A percentile compares a stretch with the other conserved stretches of the same genome.
Conservation (phyloP, 2,888 invertebrate species). For the Eudasyphora cyanicolor region DNA sequence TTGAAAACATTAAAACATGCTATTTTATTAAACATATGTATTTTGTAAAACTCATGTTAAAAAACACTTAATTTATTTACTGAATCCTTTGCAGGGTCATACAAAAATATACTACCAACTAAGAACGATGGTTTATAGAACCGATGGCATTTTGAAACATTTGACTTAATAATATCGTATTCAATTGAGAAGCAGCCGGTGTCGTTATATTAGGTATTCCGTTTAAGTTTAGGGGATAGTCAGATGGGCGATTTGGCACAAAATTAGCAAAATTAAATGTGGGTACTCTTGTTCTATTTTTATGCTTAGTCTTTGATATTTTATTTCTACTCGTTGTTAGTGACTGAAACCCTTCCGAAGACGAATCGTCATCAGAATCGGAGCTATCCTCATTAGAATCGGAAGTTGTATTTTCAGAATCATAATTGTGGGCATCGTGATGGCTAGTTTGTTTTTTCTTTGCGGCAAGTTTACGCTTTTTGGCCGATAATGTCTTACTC, state of each 20-base stretch:
- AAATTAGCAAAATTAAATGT: slow-evolving; percentile 12
- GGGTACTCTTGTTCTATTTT: slow-evolving; percentile 17
- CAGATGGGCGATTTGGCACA: slow-evolving; percentile 26
- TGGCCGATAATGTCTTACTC: slow-evolving; percentile 38
- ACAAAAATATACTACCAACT: no score
- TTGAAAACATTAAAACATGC: no score
- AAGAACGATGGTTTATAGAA: slow-evolving; percentile 20
- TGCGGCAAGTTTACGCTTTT: slow-evolving; percentile 49
- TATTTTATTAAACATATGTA: no score
- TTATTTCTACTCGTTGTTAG: slow-evolving; percentile 42
- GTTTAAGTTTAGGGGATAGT: slow-evolving; percentile 46
- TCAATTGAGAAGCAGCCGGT: slow-evolving; percentile 44
- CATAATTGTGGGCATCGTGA: slow-evolving; percentile 55
- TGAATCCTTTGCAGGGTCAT: no score
- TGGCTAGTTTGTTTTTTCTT: slow-evolving; percentile 58
- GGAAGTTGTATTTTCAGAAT: slow-evolving; percentile 54
- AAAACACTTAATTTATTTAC: no score
- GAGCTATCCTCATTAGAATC: slow-evolving; percentile 48
- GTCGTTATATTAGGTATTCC: slow-evolving; percentile 40
- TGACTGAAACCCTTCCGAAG: slow-evolving; percentile 43
- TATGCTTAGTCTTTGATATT: slow-evolving; percentile 46
- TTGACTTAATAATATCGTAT: slow-evolving; percentile 63
- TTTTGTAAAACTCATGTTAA: no score
- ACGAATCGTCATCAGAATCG: slow-evolving; percentile 45
- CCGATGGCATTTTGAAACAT: slow-evolving; percentile 63